Percentiles rank a stretch among this genome's conserved stretches.
Conservation (phyloP, 1,140 invertebrate genomes). For the Drosophila watanabei region DNA sequence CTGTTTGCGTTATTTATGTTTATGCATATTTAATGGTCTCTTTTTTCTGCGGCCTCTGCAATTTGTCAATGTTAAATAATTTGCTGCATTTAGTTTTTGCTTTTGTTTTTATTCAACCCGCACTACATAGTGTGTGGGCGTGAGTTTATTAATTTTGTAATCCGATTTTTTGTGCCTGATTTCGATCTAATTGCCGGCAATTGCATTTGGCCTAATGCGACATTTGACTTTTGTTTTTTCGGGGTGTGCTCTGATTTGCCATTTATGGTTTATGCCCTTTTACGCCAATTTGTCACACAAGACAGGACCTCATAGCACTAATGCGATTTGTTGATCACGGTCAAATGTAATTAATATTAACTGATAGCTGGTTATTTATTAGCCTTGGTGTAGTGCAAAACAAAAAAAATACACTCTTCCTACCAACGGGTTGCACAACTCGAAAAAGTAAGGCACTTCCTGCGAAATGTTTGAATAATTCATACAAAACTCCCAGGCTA, state of each 20-base stretch:
- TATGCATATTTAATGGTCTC: slow-evolving; percentile 72
- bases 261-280: slow-evolving; percentile 29
- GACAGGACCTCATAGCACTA: not conserved
- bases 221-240: slow-evolving; percentile 26
- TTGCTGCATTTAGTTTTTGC: slow-evolving; percentile 55
- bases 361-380: slow-evolving; percentile 21
- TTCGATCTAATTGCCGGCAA: slow-evolving; percentile 66
- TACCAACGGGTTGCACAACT: slow-evolving; percentile 30
- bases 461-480: slow-evolving; percentile 47
- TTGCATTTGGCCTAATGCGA: slow-evolving; percentile 69
- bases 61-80: slow-evolving; percentile 77
- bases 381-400: not conserved
- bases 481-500: slow-evolving; percentile 44
- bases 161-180: slow-evolving; percentile 41
- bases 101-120: slow-evolving; percentile 32
- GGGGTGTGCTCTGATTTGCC: slow-evolving; percentile 25
- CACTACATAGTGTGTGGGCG: slow-evolving; percentile 21
- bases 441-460: slow-evolving; percentile 48
- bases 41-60: slow-evolving; percentile 50
- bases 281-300: slow-evolving; percentile 34
- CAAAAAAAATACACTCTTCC: slow-evolving; percentile 3
- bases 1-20: slow-evolving; percentile 48
- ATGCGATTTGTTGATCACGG: slow-evolving; percentile 59
- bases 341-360: slow-evolving; percentile 53
- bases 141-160: slow-evolving; percentile 74